phyloP scores from a whole-genome alignment of 2,888 invertebrate species.

The Pasiphila rectangulata region DNA sequence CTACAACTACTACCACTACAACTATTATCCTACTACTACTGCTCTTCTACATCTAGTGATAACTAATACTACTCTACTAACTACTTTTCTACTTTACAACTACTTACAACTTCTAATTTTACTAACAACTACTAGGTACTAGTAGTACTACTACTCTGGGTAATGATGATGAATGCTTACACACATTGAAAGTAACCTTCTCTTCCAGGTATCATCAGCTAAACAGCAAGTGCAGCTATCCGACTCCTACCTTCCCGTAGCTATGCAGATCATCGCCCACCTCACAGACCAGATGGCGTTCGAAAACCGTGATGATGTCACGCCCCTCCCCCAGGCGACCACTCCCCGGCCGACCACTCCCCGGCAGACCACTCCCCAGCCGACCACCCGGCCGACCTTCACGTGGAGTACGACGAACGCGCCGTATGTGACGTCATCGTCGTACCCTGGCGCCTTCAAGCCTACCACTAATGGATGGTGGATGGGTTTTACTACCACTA shows the following conservation, averaged over 20 bases:
- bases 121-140: too few relatives aligned
- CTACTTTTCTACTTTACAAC: too few relatives aligned
- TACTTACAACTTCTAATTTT: too few relatives aligned
- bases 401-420: conserved; percentile 27
- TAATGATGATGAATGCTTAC: too few relatives aligned
- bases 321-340: conserved; percentile 39
- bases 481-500: conserved; percentile 44
- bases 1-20: too few relatives aligned
- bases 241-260: conserved; percentile 84
- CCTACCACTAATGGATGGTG: conserved; percentile 48
- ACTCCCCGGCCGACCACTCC: conserved; percentile 31
- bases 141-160: too few relatives aligned
- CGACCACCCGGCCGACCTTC: conserved; percentile 20
- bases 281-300: conserved; percentile 83
- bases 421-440: conserved; percentile 42
- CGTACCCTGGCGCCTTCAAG: conserved; percentile 14
- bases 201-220: conserved; percentile 60
- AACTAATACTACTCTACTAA: too few relatives aligned
- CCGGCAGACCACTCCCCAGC: conserved; percentile 8
- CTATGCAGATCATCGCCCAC: conserved; percentile 84
- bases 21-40: too few relatives aligned
- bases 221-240: conserved; percentile 77
- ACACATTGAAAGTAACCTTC: not conserved
- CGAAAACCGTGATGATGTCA: conserved; percentile 66
- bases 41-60: too few relatives aligned